Evolutionary conservation across 2,113 vertebrate species (phyloP).

Genomic region (Otocyon megalotis): DNA sequence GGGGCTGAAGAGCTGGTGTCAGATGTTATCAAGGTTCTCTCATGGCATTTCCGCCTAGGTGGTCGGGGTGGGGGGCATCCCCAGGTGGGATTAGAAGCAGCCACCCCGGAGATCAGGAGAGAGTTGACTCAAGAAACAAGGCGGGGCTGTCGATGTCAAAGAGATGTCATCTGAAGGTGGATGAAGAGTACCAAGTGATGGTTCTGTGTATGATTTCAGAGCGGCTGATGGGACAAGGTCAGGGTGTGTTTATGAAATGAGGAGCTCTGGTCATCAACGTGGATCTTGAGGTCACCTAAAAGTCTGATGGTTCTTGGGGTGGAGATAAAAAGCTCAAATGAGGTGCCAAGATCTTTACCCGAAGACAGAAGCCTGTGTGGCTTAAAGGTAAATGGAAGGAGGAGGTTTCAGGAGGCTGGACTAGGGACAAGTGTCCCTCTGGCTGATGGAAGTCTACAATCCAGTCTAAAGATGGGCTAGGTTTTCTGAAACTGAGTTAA

Average conservation of each 20-base stretch:
- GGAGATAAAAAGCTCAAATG: neutral
- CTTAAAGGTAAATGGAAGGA: neutral
- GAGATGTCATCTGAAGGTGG: neutral
- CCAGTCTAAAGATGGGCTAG: neutral
- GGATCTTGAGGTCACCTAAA: neutral
- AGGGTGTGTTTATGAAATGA: neutral
- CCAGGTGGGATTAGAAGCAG: too few relatives aligned
- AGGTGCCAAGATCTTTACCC: neutral
- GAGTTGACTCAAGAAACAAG: neutral
- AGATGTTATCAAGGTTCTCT: neutral
- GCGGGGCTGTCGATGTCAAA: neutral
- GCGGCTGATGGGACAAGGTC: neutral
- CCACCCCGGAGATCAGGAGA: neutral
- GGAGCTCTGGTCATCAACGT: neutral
- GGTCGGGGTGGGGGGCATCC: too few relatives aligned
- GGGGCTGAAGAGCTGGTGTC: neutral
- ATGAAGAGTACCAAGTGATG: neutral
- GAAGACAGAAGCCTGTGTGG: neutral
- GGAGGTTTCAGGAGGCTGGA: too few relatives aligned
- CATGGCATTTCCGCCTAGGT: neutral
- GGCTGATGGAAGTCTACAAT: neutral
- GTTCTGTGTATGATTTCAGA: neutral
- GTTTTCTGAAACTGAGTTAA: neutral
- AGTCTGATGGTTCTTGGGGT: neutral
- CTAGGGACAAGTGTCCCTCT: neutral